Conservation (phyloP, 2,797 vertebrate species). For the Lepilemur ruficaudatus region DNA sequence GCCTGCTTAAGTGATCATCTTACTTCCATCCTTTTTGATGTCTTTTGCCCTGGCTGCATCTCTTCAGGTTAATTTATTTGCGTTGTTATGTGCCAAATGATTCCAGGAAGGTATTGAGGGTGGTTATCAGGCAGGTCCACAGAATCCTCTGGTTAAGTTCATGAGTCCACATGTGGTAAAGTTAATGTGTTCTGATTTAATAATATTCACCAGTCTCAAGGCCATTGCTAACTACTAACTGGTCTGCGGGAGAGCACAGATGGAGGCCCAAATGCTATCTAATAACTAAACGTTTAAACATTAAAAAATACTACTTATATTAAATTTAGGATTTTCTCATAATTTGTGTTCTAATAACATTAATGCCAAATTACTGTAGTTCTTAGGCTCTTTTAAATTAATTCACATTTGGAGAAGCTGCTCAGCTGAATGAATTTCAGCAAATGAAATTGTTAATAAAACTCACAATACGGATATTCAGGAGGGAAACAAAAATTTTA, state of each 20-base stretch:
- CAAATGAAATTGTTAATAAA: neutral
- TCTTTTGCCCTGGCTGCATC: neutral
- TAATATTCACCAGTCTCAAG: neutral
- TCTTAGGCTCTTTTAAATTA: neutral
- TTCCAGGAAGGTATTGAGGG: neutral
- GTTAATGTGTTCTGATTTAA: neutral
- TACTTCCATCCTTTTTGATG: neutral
- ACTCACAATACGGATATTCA: neutral
- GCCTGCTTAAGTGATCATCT: neutral
- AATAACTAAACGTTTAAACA: neutral
- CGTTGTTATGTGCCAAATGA: neutral
- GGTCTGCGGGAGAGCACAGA: neutral
- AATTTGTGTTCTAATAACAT: neutral
- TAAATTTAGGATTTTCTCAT: constrained; percentile 36
- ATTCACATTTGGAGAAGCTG: constrained; percentile 1
- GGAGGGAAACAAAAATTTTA: neutral
- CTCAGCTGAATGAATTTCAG: neutral
- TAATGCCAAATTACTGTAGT: neutral
- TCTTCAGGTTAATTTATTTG: neutral
- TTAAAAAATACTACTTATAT: neutral
- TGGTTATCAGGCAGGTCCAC: neutral
- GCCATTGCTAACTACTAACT: neutral
- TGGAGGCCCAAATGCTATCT: neutral
- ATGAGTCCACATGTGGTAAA: neutral
- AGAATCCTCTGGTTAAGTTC: neutral